Evolutionary conservation across 2,113 vertebrate genomes (phyloP).

Genomic region (Gila orcuttii): DNA sequence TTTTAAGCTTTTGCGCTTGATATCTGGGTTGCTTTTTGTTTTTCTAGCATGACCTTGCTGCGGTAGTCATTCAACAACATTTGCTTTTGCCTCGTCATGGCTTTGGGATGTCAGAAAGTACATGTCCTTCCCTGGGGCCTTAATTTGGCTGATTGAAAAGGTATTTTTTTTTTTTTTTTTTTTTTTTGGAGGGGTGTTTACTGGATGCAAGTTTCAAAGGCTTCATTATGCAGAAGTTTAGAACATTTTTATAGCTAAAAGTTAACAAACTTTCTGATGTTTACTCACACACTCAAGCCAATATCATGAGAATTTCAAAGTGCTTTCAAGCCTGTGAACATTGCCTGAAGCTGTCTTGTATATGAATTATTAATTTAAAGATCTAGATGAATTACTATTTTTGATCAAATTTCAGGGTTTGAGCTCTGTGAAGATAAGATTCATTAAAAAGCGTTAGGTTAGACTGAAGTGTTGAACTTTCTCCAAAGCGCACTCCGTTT

Average conservation of each 20-base stretch:
- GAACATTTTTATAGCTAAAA: slow-evolving; percentile 34
- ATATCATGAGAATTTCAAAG: slow-evolving; percentile 46
- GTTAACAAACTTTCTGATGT: slow-evolving; percentile 43
- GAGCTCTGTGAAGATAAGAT: background rate
- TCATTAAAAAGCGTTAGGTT: slow-evolving; percentile 19
- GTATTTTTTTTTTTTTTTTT: background rate
- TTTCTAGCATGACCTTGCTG: background rate
- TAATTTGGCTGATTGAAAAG: background rate
- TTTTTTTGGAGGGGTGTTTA: slow-evolving; percentile 20
- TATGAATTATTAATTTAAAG: slow-evolving; percentile 45
- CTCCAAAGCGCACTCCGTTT: background rate
- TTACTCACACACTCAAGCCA: slow-evolving; percentile 5
- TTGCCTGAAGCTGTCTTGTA: slow-evolving; percentile 38
- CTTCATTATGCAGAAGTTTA: slow-evolving; percentile 33
- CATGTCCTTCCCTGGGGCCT: background rate
- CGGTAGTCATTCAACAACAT: background rate
- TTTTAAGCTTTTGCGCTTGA: background rate
- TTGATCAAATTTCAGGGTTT: slow-evolving; percentile 32
- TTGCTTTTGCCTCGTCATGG: background rate
- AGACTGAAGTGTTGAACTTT: background rate
- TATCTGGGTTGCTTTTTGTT: slow-evolving; percentile 17
- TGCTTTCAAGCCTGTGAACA: slow-evolving; percentile 54
- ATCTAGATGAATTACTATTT: slow-evolving; percentile 38
- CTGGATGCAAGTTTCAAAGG: slow-evolving; percentile 36
- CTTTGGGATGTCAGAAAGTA: background rate